These are phyloP conservation scores for Plutella xylostella DNA, from an alignment of 2,888 invertebrate species.

Conservation along the genomic window DNA sequence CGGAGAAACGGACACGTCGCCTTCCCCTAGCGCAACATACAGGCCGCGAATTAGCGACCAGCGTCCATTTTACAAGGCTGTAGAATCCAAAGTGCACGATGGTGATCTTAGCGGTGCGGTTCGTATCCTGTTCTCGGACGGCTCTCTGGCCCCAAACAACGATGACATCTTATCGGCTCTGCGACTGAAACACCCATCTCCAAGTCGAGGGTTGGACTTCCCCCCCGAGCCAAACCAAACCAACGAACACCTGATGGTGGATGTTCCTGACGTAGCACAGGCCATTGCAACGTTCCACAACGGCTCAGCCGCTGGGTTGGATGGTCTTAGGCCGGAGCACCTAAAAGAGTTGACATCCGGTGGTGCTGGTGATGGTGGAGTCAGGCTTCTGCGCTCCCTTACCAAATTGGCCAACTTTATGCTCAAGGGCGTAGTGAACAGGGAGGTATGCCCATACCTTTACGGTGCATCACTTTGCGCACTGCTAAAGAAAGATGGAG, in stretches of 20 bases:
- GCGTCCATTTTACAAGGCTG: not conserved
- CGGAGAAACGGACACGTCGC: not conserved
- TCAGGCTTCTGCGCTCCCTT: not conserved
- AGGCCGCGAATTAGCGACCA: not conserved
- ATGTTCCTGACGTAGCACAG: not conserved
- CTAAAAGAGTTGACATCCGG: conserved; percentile 6
- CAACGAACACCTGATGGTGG: not conserved
- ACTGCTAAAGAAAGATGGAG: not conserved
- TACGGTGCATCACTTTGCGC: not conserved
- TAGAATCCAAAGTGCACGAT: conserved; percentile 12
- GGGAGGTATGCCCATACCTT: not conserved
- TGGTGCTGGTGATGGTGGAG: not conserved
- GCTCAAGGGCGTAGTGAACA: not conserved
- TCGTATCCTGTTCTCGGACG: conserved; percentile 11
- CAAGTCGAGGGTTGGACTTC: conserved; percentile 3
- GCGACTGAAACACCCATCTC: conserved; percentile 6
- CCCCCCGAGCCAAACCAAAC: not conserved
- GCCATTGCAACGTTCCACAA: conserved; percentile 9
- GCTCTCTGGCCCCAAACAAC: conserved; percentile 6
- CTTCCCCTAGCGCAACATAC: not conserved
- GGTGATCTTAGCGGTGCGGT: conserved; percentile 13
- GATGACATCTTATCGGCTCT: conserved; percentile 1
- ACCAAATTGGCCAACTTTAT: not conserved
- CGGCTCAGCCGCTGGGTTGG: conserved; percentile 12
- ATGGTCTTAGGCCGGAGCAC: conserved; percentile 11